A percentile compares a stretch with the other conserved stretches of the same genome.
phyloP scores from a whole-genome alignment of 2,888 invertebrate genomes.

The Harmothoe impar region DNA sequence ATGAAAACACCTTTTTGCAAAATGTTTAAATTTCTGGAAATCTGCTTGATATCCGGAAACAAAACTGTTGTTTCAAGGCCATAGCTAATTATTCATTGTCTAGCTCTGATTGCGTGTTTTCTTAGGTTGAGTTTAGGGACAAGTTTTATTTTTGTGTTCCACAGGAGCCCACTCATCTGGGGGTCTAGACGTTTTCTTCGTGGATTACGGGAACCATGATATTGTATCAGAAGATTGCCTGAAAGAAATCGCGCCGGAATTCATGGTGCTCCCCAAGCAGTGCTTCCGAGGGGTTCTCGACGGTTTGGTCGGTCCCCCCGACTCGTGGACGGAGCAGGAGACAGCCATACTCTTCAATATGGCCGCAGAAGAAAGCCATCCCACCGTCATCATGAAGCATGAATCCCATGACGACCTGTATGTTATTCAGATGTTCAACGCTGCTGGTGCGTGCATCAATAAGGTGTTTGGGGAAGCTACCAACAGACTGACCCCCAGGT shows the following conservation, averaged over 20 bases:
- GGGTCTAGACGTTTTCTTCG: conserved; percentile 78
- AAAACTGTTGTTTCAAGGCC: too few species aligned
- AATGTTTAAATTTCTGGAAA: too few species aligned
- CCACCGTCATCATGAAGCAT: background rate
- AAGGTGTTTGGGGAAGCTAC: conserved; percentile 72
- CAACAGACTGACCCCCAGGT: background rate
- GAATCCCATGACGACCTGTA: conserved; percentile 66
- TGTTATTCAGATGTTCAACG: conserved; percentile 73
- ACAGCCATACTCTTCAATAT: conserved; percentile 14
- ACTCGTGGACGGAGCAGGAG: conserved; percentile 33
- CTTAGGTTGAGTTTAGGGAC: too few species aligned
- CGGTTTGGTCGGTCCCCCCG: background rate
- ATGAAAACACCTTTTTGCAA: too few species aligned
- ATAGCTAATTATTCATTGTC: too few species aligned
- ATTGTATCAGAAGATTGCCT: conserved; percentile 68
- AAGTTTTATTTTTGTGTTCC: background rate
- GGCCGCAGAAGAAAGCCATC: conserved; percentile 30
- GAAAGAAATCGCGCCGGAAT: conserved; percentile 69
- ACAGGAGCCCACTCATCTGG: conserved; percentile 34
- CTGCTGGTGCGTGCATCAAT: conserved; percentile 74
- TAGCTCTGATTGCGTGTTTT: too few species aligned
- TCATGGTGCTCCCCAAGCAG: conserved; percentile 69
- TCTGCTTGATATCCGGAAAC: too few species aligned
- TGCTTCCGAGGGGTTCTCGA: conserved; percentile 68
- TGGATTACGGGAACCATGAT: conserved; percentile 82